Conservation (phyloP, 2,113 vertebrate species). For the Prietella phreatophila region DNA sequence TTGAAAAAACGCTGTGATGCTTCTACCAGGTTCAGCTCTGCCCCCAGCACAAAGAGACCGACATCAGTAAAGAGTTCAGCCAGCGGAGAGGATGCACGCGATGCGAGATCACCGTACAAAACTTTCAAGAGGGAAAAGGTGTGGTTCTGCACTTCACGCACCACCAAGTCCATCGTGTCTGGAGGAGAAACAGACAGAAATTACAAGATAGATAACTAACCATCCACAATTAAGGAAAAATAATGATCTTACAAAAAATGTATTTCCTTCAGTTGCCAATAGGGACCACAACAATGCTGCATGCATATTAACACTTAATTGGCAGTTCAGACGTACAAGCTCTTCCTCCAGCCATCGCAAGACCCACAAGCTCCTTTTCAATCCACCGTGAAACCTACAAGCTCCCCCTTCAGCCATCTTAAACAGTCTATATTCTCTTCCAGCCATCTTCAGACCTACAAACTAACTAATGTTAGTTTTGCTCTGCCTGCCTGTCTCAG, state of each 20-base stretch:
- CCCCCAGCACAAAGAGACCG: slow-evolving; percentile 82
- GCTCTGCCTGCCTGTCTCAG: too few relatives aligned
- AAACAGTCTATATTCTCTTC: too few relatives aligned
- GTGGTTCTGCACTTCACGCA: slow-evolving; percentile 81
- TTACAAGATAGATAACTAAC: background rate
- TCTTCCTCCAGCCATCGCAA: background rate
- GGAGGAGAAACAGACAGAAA: slow-evolving; percentile 45
- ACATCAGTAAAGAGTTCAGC: slow-evolving; percentile 83
- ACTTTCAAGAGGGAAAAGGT: slow-evolving; percentile 75
- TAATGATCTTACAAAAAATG: background rate
- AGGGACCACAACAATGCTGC: background rate
- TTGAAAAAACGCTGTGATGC: slow-evolving; percentile 84
- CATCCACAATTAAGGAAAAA: background rate
- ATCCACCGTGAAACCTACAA: too few relatives aligned
- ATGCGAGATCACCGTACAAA: slow-evolving; percentile 72
- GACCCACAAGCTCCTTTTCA: background rate
- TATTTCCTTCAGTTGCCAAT: background rate
- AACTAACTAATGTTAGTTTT: too few relatives aligned
- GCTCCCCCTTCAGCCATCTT: background rate
- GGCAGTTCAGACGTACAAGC: too few relatives aligned
- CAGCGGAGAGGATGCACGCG: slow-evolving; percentile 62
- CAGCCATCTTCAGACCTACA: too few relatives aligned
- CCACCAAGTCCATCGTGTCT: slow-evolving; percentile 81
- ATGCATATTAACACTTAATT: background rate
- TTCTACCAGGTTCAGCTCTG: slow-evolving; percentile 75